Evolutionary conservation across 53 echinoderm and acorn worm species (phyloP), one percentile per base, ranked within the genome.

Genomic region (Mesocentrotus franciscanus): DNA sequence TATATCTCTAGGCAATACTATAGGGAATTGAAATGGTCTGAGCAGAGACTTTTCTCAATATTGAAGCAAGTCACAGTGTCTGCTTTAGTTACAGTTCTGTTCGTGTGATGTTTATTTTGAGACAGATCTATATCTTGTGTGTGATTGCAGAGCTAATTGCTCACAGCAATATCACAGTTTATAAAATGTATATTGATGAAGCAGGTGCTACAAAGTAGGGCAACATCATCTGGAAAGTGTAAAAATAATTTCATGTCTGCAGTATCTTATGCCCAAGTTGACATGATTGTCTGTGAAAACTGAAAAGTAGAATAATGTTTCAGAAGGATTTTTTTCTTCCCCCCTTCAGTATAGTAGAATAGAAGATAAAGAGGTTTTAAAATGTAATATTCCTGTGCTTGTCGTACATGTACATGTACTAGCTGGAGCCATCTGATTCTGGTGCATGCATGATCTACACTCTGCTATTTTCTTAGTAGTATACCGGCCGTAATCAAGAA

Each of bases 101-200:
- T 14, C 33, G 0, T 33, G 32, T 9, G 22, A 91, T 13, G 76
- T 27, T 33, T 76, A 39, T 17, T 49, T 81, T 81, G 39, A 42
- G 42, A 81, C 42, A 36, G 42, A 79, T 36, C 35, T 34, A 7
- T 79, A 79, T 79, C 81, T 36, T 42, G 81, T 39, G 81, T 81
- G 36, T 81, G 81, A 61, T 90, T 90, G 60, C 58, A 60, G 60
- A 24, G 29, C 11, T 85, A n/a, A 58, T 85, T 85, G 56, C 87
- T 58, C 14, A 56, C 49, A 85, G 57, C 11, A 55, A 85, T 24
- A 9, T 85, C 58, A 90, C 90, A 26, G 8, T 14, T 12, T 60
- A 27, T 60, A 29, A 8, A 68, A 24, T 22, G 26, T 74, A 74
- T 12, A 74, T 74, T 74, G 74, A 74, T 74, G 29, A 74, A 74